These are phyloP conservation scores for Coregonus sp. DNA, from an alignment of 2,797 vertebrate species.

Conservation along the genomic window DNA sequence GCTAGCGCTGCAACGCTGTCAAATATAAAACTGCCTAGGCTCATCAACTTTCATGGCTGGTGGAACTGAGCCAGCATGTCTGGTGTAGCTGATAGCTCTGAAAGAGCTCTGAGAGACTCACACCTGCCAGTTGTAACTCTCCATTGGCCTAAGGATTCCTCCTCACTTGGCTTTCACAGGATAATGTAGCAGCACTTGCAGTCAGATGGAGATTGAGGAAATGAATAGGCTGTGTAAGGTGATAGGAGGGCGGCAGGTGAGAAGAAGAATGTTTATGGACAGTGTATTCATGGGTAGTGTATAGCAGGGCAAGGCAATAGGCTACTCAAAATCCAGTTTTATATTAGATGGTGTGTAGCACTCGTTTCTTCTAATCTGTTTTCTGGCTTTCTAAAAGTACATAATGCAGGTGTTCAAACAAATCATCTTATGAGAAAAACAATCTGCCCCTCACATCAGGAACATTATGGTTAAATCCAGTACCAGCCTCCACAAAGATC, in stretches of 20 bases:
- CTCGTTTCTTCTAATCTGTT: neutral
- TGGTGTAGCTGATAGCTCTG: conserved; percentile 10
- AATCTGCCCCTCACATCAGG: neutral
- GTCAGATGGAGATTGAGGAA: conserved; percentile 4
- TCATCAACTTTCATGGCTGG: conserved; percentile 38
- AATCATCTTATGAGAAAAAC: neutral
- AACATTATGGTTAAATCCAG: neutral
- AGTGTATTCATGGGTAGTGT: neutral
- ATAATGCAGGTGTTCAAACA: no score
- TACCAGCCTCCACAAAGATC: neutral
- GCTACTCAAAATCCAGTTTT: neutral
- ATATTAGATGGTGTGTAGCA: neutral
- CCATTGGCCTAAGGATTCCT: conserved; percentile 1
- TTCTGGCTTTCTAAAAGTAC: neutral
- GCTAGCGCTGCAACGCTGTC: conserved; percentile 29
- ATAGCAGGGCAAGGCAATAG: neutral
- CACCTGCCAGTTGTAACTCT: conserved; percentile 31
- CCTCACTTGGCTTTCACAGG: neutral
- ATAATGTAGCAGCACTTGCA: conserved; percentile 15
- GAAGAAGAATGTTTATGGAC: neutral
- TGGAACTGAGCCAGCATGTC: conserved; percentile 26
- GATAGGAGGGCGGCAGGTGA: neutral
- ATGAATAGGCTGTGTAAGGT: neutral
- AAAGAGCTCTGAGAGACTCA: conserved; percentile 26
- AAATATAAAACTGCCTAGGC: conserved; percentile 31